Evolutionary conservation across 2,797 vertebrate species (phyloP).

Genomic region (Hydrocynus forskahlii): DNA sequence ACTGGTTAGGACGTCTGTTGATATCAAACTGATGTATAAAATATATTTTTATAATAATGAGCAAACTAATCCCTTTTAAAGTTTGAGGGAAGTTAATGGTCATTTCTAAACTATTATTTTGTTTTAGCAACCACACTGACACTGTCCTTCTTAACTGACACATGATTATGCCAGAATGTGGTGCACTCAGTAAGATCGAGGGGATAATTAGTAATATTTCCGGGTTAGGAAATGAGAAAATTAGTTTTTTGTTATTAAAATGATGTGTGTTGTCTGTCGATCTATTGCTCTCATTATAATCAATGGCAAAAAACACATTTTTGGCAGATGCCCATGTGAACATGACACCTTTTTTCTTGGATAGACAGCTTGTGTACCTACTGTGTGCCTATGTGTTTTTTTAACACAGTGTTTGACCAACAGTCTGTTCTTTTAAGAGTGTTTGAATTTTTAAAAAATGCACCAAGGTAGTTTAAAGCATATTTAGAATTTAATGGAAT

Average conservation of each 20-base stretch:
- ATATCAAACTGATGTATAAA: too few relatives aligned
- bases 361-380: neutral
- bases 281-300: neutral
- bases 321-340: neutral
- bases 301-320: too few relatives aligned
- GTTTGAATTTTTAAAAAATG: neutral
- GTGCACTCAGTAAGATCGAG: too few relatives aligned
- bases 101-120: too few relatives aligned
- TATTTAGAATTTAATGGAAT: neutral
- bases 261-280: neutral
- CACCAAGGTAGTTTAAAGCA: neutral
- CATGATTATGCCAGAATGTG: neutral
- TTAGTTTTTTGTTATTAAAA: too few relatives aligned
- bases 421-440: neutral
- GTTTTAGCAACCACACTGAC: too few relatives aligned
- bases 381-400: neutral
- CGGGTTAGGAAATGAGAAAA: too few relatives aligned
- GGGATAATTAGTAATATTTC: too few relatives aligned
- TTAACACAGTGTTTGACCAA: neutral
- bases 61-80: too few relatives aligned
- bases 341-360: neutral
- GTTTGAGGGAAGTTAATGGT: too few relatives aligned
- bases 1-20: too few relatives aligned
- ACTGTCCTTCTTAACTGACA: neutral
- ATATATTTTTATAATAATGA: too few relatives aligned